Percentiles rank a stretch among this genome's conserved stretches.
Conservation (phyloP, 2,797 vertebrate genomes). For the Ptychobarbus kaznakovi region DNA sequence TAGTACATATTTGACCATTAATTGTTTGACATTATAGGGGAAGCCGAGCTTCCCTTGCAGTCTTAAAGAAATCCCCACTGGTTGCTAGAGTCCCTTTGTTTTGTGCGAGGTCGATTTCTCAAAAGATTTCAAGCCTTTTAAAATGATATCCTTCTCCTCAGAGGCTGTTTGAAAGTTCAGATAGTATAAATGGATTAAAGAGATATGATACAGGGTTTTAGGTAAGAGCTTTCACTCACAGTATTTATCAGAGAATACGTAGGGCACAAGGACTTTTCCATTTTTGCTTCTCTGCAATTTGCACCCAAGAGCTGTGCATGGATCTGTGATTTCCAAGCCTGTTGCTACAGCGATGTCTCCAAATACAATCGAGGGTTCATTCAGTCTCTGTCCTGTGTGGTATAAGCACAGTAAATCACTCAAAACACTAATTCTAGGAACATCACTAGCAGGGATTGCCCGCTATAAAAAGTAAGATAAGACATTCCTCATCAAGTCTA, state of each 20-base stretch:
- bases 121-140: constrained; percentile 66
- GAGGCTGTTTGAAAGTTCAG: constrained; percentile 56
- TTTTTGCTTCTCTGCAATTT: constrained; percentile 52
- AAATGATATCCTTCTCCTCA: constrained; percentile 60
- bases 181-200: background rate
- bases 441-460: background rate
- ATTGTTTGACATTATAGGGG: no score
- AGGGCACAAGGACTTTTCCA: constrained; percentile 54
- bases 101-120: constrained; percentile 33
- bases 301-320: constrained; percentile 59
- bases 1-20: no score
- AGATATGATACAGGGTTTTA: background rate
- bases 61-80: no score
- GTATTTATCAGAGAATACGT: constrained; percentile 46
- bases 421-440: background rate
- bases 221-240: constrained; percentile 42
- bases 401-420: background rate
- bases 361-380: constrained; percentile 18
- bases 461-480: background rate
- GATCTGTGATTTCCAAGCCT: constrained; percentile 49
- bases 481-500: background rate
- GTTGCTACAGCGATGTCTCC: constrained; percentile 56
- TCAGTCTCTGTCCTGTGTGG: background rate
- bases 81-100: constrained; percentile 69
- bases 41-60: no score